Conservation (phyloP, 2,797 vertebrate species). For the Urophycis tenuis region DNA sequence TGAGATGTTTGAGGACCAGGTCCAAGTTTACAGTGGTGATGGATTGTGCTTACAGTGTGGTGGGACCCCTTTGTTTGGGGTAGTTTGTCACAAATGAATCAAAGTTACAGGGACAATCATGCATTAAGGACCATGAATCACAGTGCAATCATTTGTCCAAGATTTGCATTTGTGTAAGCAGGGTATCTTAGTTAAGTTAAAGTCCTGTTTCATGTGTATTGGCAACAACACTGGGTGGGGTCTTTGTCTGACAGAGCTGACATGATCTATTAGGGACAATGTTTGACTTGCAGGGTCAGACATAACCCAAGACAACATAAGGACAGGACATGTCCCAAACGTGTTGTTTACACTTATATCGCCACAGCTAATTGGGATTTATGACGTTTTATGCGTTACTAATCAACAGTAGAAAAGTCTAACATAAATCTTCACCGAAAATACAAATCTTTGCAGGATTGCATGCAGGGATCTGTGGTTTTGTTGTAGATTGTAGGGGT, state of each 20-base stretch:
- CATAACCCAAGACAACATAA: conserved; percentile 21
- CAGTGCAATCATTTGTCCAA: neutral
- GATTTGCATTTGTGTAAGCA: neutral
- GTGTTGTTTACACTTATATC: neutral
- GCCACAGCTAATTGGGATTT: neutral
- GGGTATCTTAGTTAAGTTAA: neutral
- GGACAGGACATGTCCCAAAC: too few species aligned
- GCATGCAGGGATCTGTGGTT: neutral
- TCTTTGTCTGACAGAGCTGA: conserved; percentile 42
- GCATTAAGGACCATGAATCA: neutral
- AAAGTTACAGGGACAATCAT: neutral
- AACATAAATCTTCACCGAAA: neutral
- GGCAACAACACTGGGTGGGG: conserved; percentile 6
- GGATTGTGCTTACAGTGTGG: neutral
- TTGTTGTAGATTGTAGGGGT: neutral
- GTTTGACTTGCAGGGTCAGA: conserved; percentile 42
- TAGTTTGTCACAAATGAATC: too few species aligned
- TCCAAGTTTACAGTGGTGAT: neutral
- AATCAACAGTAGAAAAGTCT: neutral
- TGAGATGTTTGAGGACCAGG: neutral
- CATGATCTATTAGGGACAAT: conserved; percentile 50
- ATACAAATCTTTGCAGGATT: neutral
- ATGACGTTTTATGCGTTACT: neutral
- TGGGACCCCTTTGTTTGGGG: too few species aligned
- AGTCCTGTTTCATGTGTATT: neutral